phyloP scores from a whole-genome alignment of 2,888 invertebrate genomes.

The Torymus aiolomorphi region DNA sequence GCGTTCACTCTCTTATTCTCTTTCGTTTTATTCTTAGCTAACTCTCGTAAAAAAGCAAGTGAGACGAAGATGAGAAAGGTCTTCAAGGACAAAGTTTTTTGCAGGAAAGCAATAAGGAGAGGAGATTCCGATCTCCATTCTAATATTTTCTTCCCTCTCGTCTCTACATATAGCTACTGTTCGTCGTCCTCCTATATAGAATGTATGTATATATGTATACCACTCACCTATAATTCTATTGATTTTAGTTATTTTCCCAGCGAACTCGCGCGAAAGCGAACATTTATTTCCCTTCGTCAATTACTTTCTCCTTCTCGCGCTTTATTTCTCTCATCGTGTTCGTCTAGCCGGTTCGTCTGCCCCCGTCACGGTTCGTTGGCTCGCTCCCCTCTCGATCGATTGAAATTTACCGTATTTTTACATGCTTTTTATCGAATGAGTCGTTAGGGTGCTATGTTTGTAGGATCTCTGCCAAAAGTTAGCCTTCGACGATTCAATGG shows the following conservation, averaged over 20 bases:
- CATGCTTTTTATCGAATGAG: too few relatives aligned
- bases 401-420: too few relatives aligned
- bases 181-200: not conserved
- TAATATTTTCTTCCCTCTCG: slow-evolving; percentile 36
- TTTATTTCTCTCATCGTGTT: not conserved
- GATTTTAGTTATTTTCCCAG: slow-evolving; percentile 39
- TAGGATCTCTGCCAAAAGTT: too few relatives aligned
- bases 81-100: slow-evolving; percentile 44
- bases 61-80: not conserved
- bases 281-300: slow-evolving; percentile 13
- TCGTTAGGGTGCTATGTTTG: too few relatives aligned
- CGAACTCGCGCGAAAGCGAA: not conserved
- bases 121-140: slow-evolving; percentile 40
- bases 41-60: slow-evolving; percentile 8
- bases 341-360: not conserved
- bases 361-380: not conserved
- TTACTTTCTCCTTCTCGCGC: slow-evolving; percentile 15
- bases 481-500: too few relatives aligned
- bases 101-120: slow-evolving; percentile 42
- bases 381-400: too few relatives aligned
- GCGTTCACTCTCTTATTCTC: not conserved
- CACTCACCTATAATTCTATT: slow-evolving; percentile 36
- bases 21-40: slow-evolving; percentile 10
- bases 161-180: not conserved
- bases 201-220: not conserved